Evolutionary conservation across 1,140 invertebrate genomes (phyloP).

Genomic region (Cyphomyrmex costatus): DNA sequence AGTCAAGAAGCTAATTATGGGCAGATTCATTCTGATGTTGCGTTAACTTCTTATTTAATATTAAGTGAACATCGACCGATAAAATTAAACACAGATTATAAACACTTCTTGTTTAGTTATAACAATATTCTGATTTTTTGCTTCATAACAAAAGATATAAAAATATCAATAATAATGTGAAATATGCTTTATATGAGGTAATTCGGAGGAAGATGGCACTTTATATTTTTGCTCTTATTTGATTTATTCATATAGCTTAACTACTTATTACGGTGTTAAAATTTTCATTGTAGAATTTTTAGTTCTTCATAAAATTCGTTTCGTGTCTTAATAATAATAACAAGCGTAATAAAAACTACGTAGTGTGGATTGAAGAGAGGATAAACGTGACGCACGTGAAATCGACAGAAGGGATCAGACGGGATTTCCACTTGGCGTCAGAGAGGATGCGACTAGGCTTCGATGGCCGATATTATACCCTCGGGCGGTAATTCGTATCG

Average conservation of each 20-base stretch:
- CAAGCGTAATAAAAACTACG: conserved; percentile 25
- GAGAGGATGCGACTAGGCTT: conserved; percentile 58
- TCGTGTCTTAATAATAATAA: conserved; percentile 29
- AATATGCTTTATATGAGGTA: neutral
- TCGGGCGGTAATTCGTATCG: conserved; percentile 77
- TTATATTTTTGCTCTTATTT: neutral
- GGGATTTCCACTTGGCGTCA: conserved; percentile 49
- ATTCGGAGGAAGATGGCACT: no score
- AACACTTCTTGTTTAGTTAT: no score
- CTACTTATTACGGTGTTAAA: neutral
- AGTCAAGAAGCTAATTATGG: neutral
- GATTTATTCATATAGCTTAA: no score
- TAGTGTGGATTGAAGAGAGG: conserved; percentile 9
- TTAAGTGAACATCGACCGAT: no score
- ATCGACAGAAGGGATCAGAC: conserved; percentile 56
- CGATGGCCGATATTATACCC: conserved; percentile 76
- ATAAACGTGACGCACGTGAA: conserved; percentile 16
- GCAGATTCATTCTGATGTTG: neutral
- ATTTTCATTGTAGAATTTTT: neutral
- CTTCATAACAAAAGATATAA: neutral
- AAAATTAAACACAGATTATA: no score
- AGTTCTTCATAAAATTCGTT: neutral
- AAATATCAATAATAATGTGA: neutral
- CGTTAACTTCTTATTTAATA: neutral
- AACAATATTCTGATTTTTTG: neutral